Percentiles rank a stretch among this genome's conserved stretches.
These are phyloP conservation scores for Acheta domesticus DNA, from an alignment of 2,888 invertebrate species.

Conservation along the genomic window DNA sequence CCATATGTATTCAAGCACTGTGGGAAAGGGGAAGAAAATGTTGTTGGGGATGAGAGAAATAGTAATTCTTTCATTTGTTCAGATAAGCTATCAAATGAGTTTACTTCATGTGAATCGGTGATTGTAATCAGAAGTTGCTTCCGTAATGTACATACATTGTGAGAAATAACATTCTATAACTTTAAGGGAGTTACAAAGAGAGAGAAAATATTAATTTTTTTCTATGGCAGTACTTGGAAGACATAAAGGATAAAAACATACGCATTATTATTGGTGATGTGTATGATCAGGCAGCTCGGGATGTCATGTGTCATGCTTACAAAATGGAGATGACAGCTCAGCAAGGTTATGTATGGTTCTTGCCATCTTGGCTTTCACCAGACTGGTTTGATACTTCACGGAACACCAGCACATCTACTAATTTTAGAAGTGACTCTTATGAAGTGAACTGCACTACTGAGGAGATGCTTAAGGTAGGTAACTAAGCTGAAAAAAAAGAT, in stretches of 20 bases:
- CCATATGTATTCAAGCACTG: no score
- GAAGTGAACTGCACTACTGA: conserved; percentile 57
- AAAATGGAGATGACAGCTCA: conserved; percentile 64
- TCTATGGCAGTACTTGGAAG: conserved; percentile 48
- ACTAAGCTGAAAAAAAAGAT: neutral
- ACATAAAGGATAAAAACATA: conserved; percentile 62
- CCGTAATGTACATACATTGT: no score
- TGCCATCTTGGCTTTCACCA: conserved; percentile 68
- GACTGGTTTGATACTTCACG: conserved; percentile 61
- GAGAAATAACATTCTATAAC: no score
- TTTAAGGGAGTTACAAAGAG: no score
- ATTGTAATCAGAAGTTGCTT: no score
- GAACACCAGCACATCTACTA: conserved; percentile 44
- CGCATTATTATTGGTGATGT: conserved; percentile 78
- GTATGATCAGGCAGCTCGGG: conserved; percentile 66
- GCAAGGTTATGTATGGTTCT: conserved; percentile 73
- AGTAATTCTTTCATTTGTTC: no score
- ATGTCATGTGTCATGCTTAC: conserved; percentile 79
- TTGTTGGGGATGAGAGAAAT: no score
- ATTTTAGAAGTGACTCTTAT: neutral
- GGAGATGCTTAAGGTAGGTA: conserved; percentile 54
- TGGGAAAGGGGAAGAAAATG: no score
- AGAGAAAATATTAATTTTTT: no score
- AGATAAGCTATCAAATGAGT: no score
- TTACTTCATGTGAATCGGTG: no score